Evolutionary conservation across 2,797 vertebrate genomes (phyloP).

Genomic region (Glyptemys insculpta): DNA sequence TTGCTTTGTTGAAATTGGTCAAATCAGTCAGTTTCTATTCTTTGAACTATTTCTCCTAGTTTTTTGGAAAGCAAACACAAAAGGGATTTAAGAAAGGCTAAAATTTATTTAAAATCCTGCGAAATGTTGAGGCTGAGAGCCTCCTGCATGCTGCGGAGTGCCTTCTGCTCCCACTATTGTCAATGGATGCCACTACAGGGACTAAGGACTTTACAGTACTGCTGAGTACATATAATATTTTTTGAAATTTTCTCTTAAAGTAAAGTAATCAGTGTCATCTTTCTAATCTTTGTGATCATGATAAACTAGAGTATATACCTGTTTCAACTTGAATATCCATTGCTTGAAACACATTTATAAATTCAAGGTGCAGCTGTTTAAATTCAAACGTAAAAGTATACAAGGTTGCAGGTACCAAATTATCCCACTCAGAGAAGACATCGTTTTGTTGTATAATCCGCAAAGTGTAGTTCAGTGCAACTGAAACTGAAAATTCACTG

Average conservation of each 20-base stretch:
- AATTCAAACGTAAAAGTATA: slow-evolving; percentile 83
- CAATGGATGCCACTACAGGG: neutral
- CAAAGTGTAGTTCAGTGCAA: slow-evolving; percentile 76
- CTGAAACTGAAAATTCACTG: slow-evolving; percentile 68
- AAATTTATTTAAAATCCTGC: neutral
- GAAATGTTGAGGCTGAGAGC: neutral
- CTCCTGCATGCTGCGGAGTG: neutral
- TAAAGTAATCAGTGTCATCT: neutral
- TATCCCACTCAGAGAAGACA: slow-evolving; percentile 77
- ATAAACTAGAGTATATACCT: slow-evolving; percentile 79
- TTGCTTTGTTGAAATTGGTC: neutral
- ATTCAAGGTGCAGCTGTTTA: slow-evolving; percentile 74
- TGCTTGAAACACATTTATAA: slow-evolving; percentile 83
- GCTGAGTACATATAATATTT: neutral
- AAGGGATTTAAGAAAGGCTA: neutral
- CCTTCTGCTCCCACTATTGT: neutral
- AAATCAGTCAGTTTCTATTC: neutral
- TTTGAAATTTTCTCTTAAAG: neutral
- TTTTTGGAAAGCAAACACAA: neutral
- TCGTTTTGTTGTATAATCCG: slow-evolving; percentile 52
- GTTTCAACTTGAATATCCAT: slow-evolving; percentile 85
- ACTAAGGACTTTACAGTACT: fast-evolving
- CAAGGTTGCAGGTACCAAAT: slow-evolving; percentile 82
- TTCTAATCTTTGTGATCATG: neutral
- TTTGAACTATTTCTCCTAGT: neutral